A percentile compares a stretch with the other conserved stretches of the same genome.
These are phyloP conservation scores for Scylla paramamosain DNA, from an alignment of 1,140 invertebrate genomes.

Conservation along the genomic window DNA sequence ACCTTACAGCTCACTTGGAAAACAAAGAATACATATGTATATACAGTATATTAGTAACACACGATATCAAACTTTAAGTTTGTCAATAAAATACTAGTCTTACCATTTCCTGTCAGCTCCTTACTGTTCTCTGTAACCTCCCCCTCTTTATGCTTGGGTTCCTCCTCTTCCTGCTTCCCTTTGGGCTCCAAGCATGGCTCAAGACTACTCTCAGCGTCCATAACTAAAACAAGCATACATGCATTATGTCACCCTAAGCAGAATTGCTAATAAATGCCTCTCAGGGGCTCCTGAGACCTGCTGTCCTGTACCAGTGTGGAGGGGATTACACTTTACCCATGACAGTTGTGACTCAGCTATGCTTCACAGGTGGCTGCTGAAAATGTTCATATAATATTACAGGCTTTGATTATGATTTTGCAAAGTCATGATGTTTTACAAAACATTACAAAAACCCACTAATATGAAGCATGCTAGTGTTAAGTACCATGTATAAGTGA, in stretches of 20 bases:
- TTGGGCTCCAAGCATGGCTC: conserved; percentile 68
- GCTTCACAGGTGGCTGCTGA: too few relatives aligned
- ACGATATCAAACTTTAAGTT: neutral
- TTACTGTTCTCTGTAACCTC: conserved; percentile 65
- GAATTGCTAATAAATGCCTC: conserved; percentile 42
- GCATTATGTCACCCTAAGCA: conserved; percentile 71
- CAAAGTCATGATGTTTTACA: too few relatives aligned
- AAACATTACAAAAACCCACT: too few relatives aligned
- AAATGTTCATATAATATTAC: too few relatives aligned
- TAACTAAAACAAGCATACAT: conserved; percentile 74
- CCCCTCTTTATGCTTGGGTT: conserved; percentile 60
- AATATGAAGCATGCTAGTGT: too few relatives aligned
- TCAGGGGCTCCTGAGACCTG: conserved; percentile 52
- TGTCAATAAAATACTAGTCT: conserved; percentile 43
- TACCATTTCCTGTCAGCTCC: conserved; percentile 61
- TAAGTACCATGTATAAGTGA: too few relatives aligned
- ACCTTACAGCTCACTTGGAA: neutral
- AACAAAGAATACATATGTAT: neutral
- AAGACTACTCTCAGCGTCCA: conserved; percentile 73
- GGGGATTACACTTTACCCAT: neutral
- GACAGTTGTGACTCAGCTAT: too few relatives aligned
- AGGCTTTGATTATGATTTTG: too few relatives aligned
- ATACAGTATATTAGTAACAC: neutral
- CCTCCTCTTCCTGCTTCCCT: conserved; percentile 65
- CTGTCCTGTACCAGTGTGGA: conserved; percentile 41